Conservation (phyloP, 2,888 invertebrate genomes). For the Seira sanloemensis region DNA sequence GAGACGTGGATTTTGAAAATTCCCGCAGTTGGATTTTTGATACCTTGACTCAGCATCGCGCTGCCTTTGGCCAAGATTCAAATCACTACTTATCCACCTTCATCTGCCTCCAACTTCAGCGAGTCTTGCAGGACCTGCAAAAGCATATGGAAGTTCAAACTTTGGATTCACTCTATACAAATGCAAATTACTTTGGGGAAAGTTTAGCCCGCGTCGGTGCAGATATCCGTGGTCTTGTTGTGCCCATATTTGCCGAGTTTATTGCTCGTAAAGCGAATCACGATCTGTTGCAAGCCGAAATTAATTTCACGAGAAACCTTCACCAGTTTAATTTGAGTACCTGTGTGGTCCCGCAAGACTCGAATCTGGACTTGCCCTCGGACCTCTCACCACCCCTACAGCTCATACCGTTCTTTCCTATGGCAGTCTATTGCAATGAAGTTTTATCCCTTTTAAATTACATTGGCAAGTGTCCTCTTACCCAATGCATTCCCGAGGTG, state of each 20-base stretch:
- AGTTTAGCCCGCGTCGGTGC: conserved; percentile 72
- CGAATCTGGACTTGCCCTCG: conserved; percentile 66
- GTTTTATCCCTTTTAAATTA: conserved; percentile 67
- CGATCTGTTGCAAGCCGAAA: conserved; percentile 68
- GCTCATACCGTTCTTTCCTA: conserved; percentile 65
- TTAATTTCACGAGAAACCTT: conserved; percentile 68
- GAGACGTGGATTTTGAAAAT: conserved; percentile 69
- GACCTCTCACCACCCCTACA: conserved; percentile 68
- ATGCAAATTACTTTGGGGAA: conserved; percentile 72
- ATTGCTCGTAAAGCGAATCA: conserved; percentile 66
- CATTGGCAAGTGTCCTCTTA: conserved; percentile 69
- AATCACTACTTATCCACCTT: conserved; percentile 71
- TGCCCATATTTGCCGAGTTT: conserved; percentile 68
- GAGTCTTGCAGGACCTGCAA: conserved; percentile 66
- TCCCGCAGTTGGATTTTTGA: conserved; percentile 72
- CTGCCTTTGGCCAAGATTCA: conserved; percentile 72
- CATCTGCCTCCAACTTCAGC: conserved; percentile 68
- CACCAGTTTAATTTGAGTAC: conserved; percentile 70
- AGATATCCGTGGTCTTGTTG: conserved; percentile 69
- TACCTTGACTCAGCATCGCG: conserved; percentile 71
- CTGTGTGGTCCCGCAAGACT: conserved; percentile 52
- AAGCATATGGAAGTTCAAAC: conserved; percentile 70
- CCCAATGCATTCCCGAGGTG: conserved; percentile 59
- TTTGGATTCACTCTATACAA: conserved; percentile 68
- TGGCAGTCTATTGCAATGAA: conserved; percentile 70